Evolutionary conservation across 2,797 vertebrate genomes (phyloP).

Genomic region (Merluccius polli): DNA sequence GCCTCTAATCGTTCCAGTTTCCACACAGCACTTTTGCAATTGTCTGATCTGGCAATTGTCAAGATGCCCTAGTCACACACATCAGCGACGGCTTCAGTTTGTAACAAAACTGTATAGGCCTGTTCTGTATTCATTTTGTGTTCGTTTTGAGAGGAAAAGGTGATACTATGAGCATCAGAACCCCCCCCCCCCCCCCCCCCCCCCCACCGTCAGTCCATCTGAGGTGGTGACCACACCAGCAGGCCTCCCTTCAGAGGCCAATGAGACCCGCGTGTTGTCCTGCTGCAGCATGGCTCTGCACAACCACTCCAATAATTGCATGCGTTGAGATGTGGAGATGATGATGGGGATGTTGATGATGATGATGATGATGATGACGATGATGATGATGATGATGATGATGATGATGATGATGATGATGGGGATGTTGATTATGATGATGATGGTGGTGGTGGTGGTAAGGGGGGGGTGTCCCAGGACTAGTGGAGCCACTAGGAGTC

Average conservation of each 20-base stretch:
- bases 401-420: too few species aligned
- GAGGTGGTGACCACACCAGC: neutral
- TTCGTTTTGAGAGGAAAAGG: neutral
- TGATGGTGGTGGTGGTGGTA: too few species aligned
- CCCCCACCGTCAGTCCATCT: neutral
- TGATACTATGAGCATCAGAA: neutral
- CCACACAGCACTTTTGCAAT: neutral
- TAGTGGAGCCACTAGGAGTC: slow-evolving; percentile 37
- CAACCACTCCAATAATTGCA: neutral
- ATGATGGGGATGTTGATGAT: too few species aligned
- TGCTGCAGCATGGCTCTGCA: neutral
- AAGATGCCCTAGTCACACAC: neutral
- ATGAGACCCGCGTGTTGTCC: too few species aligned
- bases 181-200: too few species aligned
- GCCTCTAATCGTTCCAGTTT: neutral
- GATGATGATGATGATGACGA: too few species aligned
- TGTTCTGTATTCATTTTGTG: too few species aligned
- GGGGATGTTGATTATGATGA: too few species aligned
- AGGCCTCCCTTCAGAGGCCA: neutral
- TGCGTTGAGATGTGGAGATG: too few species aligned
- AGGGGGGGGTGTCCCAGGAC: too few species aligned
- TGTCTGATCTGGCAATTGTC: neutral
- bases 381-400: too few species aligned
- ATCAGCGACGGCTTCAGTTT: neutral
- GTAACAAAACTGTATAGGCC: neutral